These are phyloP conservation scores for Salpingus planirostris DNA, from an alignment of 2,888 invertebrate genomes.

Conservation along the genomic window DNA sequence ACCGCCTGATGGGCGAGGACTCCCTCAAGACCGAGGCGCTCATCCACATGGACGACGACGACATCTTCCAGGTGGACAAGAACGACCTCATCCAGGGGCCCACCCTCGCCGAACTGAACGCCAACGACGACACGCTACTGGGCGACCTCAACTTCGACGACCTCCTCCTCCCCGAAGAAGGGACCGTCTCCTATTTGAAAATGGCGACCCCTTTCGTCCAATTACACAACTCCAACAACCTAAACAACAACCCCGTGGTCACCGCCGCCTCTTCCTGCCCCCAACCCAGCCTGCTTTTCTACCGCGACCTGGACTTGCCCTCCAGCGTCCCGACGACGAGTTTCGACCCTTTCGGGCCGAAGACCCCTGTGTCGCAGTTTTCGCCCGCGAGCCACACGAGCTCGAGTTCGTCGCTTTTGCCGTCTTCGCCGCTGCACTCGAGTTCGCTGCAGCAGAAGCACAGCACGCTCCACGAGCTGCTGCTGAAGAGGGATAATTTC, in stretches of 20 bases:
- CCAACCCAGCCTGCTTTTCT: slow-evolving; percentile 27
- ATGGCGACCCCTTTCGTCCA: slow-evolving; percentile 20
- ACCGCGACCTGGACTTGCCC: slow-evolving; percentile 32
- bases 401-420: slow-evolving; percentile 47
- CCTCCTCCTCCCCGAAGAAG: slow-evolving; percentile 64
- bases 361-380: slow-evolving; percentile 44
- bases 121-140: slow-evolving; percentile 72
- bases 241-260: slow-evolving; percentile 26
- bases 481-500: slow-evolving; percentile 56
- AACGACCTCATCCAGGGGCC: slow-evolving; percentile 74
- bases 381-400: slow-evolving; percentile 62
- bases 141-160: slow-evolving; percentile 85
- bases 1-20: slow-evolving; percentile 30
- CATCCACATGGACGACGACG: slow-evolving; percentile 75
- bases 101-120: slow-evolving; percentile 76
- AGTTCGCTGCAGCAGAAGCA: slow-evolving; percentile 32
- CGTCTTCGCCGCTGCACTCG: slow-evolving; percentile 41
- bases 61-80: slow-evolving; percentile 83
- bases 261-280: slow-evolving; percentile 28
- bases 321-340: slow-evolving; percentile 46
- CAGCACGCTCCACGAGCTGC: slow-evolving; percentile 55
- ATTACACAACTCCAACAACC: slow-evolving; percentile 27
- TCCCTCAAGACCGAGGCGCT: slow-evolving; percentile 51
- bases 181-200: slow-evolving; percentile 19
- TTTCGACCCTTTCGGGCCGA: slow-evolving; percentile 35